These are phyloP conservation scores for Lochmaea capreae DNA, from an alignment of 2,888 invertebrate species.

Conservation along the genomic window DNA sequence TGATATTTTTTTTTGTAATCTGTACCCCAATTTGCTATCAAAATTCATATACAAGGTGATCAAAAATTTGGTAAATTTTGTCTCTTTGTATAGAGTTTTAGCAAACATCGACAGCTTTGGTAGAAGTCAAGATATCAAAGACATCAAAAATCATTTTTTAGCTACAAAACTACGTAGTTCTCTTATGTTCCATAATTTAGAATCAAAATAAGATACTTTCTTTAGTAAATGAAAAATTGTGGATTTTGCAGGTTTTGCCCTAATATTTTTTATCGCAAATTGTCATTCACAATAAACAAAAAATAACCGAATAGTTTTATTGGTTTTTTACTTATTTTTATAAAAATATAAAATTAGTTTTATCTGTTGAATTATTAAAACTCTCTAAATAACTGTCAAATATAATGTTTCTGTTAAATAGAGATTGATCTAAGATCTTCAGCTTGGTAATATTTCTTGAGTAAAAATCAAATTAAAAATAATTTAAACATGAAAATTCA, in stretches of 20 bases:
- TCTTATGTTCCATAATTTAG: neutral
- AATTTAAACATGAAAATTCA: too few relatives aligned
- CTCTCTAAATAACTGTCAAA: too few relatives aligned
- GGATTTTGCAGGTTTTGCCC: neutral
- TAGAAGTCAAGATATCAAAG: too few relatives aligned
- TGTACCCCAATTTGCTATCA: neutral
- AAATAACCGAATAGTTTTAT: too few relatives aligned
- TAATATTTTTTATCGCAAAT: neutral
- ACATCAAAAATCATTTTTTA: neutral
- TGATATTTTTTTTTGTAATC: neutral
- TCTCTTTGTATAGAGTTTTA: constrained; percentile 8
- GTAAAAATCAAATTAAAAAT: too few relatives aligned
- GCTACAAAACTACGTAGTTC: neutral
- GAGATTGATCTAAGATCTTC: too few relatives aligned
- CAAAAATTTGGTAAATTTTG: neutral
- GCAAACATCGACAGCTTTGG: neutral
- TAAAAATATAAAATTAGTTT: too few relatives aligned
- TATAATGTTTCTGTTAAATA: too few relatives aligned
- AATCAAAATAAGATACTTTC: neutral
- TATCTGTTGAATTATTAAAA: too few relatives aligned
- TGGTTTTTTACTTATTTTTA: too few relatives aligned
- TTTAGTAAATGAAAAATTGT: neutral
- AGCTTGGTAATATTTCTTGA: too few relatives aligned
- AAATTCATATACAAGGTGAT: constrained; percentile 4
- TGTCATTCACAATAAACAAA: too few relatives aligned